Evolutionary conservation across 2,113 vertebrate species (phyloP), one percentile per base, ranked within the genome.

Genomic region (Passerina amoena): DNA sequence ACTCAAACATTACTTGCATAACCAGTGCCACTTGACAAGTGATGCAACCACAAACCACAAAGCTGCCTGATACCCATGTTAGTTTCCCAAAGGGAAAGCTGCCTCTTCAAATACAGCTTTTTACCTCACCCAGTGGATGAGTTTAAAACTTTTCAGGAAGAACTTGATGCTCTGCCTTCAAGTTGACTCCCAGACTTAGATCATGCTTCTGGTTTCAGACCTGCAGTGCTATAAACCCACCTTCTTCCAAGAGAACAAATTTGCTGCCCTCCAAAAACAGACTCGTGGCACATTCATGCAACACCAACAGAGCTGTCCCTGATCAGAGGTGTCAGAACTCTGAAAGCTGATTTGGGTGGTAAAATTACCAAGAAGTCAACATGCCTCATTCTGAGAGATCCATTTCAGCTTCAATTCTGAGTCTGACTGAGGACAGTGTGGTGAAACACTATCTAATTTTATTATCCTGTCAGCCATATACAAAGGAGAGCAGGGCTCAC

Each of bases 1-100:
- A 72, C 51, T 51, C 11, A 6, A 80, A 61, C 8, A 16, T 25
- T 86, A 79, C 82, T 75, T 92, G 90, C 95, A 76, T 83, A 97
- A 97, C 23, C 14, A 88, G 28, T 23, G 69, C 5, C 77, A 89
- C 73, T 87, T 91, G 90, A 91, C 68, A 96, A 96, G 81, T 38
- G 92, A 93, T 85, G 82, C 50, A 31, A 78, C 79, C 88, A 94
- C 82, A 89, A 88, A 71, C n/a, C 45, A 85, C 57, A 92, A 22
- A 44, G 38, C 59, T 54, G 69, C 73, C 53, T 2, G 2, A 50
- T 79, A 79, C 7, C 70, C 45, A 31, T 0, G 4, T 21, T 35
- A 53, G 37, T 38, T 88, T 95, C 68, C 31, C 45, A 83, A 82
- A 66, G 31, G 2, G 7, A 80, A 85, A 84, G 23, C 45, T 94